Conservation (phyloP, 1,140 invertebrate species). For the Yoshiicerus persimilis region DNA sequence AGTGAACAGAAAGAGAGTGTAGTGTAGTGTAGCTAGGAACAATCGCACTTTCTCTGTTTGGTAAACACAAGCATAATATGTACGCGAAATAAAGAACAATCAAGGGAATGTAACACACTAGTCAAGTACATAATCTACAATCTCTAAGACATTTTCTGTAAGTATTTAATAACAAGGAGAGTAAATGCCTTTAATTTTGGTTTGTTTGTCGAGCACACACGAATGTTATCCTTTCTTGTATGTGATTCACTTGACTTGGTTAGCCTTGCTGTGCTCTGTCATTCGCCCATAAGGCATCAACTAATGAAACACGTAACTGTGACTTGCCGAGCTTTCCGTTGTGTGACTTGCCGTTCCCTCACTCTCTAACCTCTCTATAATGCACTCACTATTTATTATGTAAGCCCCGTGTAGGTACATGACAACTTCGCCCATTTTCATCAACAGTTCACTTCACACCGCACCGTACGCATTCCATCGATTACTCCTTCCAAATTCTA, state of each 20-base stretch:
- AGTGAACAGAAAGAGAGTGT: background rate
- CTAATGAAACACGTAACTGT: background rate
- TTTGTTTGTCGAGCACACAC: background rate
- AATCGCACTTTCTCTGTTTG: background rate
- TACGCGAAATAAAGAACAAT: background rate
- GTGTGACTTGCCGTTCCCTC: background rate
- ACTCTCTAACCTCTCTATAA: background rate
- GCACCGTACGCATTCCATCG: background rate
- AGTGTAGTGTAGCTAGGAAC: background rate
- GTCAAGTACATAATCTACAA: background rate
- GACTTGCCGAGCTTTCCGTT: background rate
- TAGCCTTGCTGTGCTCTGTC: background rate
- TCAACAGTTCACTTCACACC: background rate
- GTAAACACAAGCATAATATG: background rate
- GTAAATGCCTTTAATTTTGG: background rate
- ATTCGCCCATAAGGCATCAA: background rate
- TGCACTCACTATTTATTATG: no score
- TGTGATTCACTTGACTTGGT: background rate
- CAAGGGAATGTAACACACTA: background rate
- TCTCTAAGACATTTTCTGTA: background rate
- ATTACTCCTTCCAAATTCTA: background rate
- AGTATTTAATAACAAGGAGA: background rate
- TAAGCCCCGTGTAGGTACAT: background rate
- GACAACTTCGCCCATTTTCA: background rate
- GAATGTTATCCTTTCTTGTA: background rate